A percentile compares a stretch with the other conserved stretches of the same genome.
These are phyloP conservation scores for Mythimna pallens DNA, from an alignment of 2,888 invertebrate genomes.

Conservation along the genomic window DNA sequence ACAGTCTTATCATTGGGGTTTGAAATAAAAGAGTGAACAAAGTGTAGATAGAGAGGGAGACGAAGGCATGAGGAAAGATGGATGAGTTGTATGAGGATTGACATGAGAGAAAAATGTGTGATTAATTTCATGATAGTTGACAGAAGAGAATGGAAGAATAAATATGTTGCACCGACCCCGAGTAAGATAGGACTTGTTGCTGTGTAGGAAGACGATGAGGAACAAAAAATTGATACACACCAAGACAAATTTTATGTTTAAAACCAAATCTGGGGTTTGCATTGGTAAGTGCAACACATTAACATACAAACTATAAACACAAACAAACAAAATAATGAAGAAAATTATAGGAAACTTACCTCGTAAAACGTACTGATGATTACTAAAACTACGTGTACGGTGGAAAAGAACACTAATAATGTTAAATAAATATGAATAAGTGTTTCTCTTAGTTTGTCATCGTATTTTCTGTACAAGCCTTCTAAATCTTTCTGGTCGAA, in stretches of 20 bases:
- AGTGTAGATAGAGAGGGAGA: background rate
- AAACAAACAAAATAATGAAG: background rate
- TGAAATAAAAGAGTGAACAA: background rate
- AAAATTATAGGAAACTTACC: conserved; percentile 69
- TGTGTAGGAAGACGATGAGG: background rate
- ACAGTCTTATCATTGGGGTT: background rate
- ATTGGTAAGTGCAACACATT: too few species aligned
- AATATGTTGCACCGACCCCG: background rate
- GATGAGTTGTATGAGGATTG: background rate
- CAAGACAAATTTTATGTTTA: too few species aligned
- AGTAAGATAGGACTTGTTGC: background rate
- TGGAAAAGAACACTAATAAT: conserved; percentile 92
- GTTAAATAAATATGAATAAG: conserved; percentile 94
- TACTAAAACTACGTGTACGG: conserved; percentile 91
- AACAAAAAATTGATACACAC: background rate
- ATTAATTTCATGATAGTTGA: background rate
- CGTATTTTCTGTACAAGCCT: conserved; percentile 94
- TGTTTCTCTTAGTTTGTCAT: conserved; percentile 94
- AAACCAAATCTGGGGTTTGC: too few species aligned
- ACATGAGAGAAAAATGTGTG: background rate
- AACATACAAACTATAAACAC: too few species aligned
- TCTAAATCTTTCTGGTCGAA: conserved; percentile 94
- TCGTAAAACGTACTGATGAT: conserved; percentile 85
- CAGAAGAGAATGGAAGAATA: background rate
- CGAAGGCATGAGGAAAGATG: background rate